phyloP scores from a whole-genome alignment of 2,888 invertebrate species.

The Crioceris asparagi region DNA sequence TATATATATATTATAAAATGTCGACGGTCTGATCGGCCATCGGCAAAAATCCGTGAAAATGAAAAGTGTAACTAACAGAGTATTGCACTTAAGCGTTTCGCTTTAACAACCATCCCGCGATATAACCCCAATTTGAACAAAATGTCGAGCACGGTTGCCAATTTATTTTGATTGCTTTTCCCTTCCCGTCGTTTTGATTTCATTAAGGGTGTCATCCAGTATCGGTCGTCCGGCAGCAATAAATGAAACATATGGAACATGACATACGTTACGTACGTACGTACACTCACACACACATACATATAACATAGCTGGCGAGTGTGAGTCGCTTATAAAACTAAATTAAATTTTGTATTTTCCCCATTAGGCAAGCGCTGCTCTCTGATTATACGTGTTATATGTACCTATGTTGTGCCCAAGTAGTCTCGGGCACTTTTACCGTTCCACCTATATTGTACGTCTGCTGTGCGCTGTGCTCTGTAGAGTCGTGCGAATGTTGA shows the following conservation, averaged over 20 bases:
- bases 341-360: slow-evolving; percentile 35
- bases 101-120: slow-evolving; percentile 22
- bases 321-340: slow-evolving; percentile 32
- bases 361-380: too few species aligned
- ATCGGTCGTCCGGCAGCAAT: slow-evolving; percentile 25
- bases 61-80: slow-evolving; percentile 25
- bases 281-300: slow-evolving; percentile 9
- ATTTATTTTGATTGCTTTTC: slow-evolving; percentile 35
- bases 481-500: too few species aligned
- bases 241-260: slow-evolving; percentile 32
- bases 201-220: slow-evolving; percentile 35
- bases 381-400: too few species aligned
- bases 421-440: too few species aligned
- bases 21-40: too few species aligned
- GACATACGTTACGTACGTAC: slow-evolving; percentile 26
- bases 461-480: too few species aligned
- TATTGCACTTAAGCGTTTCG: slow-evolving; percentile 24
- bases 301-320: too few species aligned
- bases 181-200: slow-evolving; percentile 34
- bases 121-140: slow-evolving; percentile 30
- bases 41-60: slow-evolving; percentile 20
- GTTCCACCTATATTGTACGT: too few species aligned
- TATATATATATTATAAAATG: too few species aligned
- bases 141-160: slow-evolving; percentile 23
- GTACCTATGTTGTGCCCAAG: too few species aligned